Base-by-base conservation (phyloP, 1,140 invertebrate genomes). In the Aphaenogaster ashmeadi region DNA sequence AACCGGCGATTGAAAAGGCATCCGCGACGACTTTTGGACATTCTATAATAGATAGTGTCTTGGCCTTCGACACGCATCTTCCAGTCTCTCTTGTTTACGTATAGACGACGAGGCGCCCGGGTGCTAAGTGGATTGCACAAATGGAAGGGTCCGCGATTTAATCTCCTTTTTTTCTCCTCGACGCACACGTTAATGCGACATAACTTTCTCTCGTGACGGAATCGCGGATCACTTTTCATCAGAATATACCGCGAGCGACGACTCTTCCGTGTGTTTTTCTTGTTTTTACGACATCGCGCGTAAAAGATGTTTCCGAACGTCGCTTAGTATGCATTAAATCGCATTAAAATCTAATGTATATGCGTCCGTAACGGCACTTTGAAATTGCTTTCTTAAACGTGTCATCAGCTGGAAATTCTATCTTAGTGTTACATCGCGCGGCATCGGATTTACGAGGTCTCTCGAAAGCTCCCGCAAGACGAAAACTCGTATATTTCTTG, bases 331-430 rank as follows among this genome's bases (percentile, higher is more conserved):
- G 47, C 62, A 80, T 66, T 52, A 38, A 80, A 52, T 69, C n/a
- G 62, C 36, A 33, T 27, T 69, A 80, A 80, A 36, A 80, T 33
- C n/a, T 69, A 80, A 67, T 80, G 62, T 52, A 67, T 44, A 15
- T 58, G 78, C 41, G 33, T 38, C n/a, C 27, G 36, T 79, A 79
- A 79, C 60, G 15, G 33, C 41, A 66, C 44, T 80, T 80, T 41
- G 38, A n/a, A 21, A 69, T 69, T 54, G 13, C 62, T 69, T 69
- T 54, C 56, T 69, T 21, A 69, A 69, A 80, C n/a, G 2, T 67
- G 44, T 33, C 13, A 41, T 54, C 13, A 80, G 2, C 15, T 21
- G 33, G 11, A 67, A 79, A 13, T 64, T 79, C 41, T 27, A 54
- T 58, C 15, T 54, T 15, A n/a, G 36, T 38, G 36, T 38, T 38